Percentiles rank a stretch among this genome's conserved stretches.
phyloP scores from a whole-genome alignment of 2,888 invertebrate genomes.

The Dorcus hopei region DNA sequence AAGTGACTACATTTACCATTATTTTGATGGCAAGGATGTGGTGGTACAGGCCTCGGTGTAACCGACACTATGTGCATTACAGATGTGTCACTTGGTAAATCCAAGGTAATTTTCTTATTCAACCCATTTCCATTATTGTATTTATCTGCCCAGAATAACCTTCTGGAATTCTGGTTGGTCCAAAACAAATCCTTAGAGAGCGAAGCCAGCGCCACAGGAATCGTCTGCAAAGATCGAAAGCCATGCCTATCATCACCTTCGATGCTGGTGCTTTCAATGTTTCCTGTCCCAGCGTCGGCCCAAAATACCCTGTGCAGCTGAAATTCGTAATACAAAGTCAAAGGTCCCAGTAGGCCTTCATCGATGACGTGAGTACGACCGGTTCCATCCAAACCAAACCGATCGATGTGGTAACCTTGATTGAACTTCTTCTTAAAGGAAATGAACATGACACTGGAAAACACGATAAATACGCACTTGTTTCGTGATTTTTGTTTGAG shows the following conservation, averaged over 20 bases:
- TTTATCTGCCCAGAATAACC: slow-evolving; percentile 62
- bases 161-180: slow-evolving; percentile 57
- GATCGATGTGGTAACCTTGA: slow-evolving; percentile 57
- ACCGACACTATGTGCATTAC: slow-evolving; percentile 54
- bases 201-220: slow-evolving; percentile 58
- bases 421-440: slow-evolving; percentile 46
- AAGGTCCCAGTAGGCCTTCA: slow-evolving; percentile 51
- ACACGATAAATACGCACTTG: neutral
- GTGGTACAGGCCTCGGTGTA: slow-evolving; percentile 40
- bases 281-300: slow-evolving; percentile 63
- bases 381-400: slow-evolving; percentile 65
- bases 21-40: slow-evolving; percentile 58
- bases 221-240: slow-evolving; percentile 41
- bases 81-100: slow-evolving; percentile 35
- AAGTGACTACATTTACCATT: slow-evolving; percentile 72
- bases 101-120: slow-evolving; percentile 46
- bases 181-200: slow-evolving; percentile 68
- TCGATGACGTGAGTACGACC: slow-evolving; percentile 50
- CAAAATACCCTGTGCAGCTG: slow-evolving; percentile 61
- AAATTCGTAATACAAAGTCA: slow-evolving; percentile 57
- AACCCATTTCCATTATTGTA: slow-evolving; percentile 35
- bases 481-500: neutral
- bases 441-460: slow-evolving; percentile 62
- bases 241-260: slow-evolving; percentile 53
- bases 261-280: slow-evolving; percentile 63